A percentile compares a stretch with the other conserved stretches of the same genome.
Evolutionary conservation across 2,888 invertebrate genomes (phyloP).

Genomic region (Tenodera sinensis): DNA sequence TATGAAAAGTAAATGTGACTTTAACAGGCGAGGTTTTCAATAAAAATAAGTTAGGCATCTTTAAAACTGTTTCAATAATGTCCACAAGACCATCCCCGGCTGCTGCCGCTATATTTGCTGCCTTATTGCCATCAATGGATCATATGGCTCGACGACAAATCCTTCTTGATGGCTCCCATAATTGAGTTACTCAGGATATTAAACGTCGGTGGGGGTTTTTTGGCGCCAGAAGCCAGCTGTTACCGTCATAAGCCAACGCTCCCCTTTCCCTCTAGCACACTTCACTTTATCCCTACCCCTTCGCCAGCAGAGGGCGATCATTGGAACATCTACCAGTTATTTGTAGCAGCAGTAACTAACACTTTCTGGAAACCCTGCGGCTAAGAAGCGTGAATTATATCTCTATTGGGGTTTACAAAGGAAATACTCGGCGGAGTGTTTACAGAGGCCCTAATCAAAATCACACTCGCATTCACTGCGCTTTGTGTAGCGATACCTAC

Average conservation of each 20-base stretch:
- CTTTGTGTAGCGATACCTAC: too few relatives aligned
- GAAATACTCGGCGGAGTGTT: background rate
- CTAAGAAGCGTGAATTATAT: background rate
- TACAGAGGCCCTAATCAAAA: too few relatives aligned
- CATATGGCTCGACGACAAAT: conserved; percentile 26
- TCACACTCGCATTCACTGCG: too few relatives aligned
- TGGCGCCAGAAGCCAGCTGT: conserved; percentile 23
- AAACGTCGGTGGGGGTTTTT: conserved; percentile 26
- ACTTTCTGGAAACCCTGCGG: background rate
- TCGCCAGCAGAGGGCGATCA: background rate
- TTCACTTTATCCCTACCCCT: background rate
- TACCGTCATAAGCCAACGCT: conserved; percentile 23
- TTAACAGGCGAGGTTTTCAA: background rate
- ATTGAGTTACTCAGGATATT: conserved; percentile 28
- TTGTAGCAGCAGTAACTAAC: background rate
- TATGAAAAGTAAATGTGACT: background rate
- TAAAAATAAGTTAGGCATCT: background rate
- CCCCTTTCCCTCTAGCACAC: conserved; percentile 1
- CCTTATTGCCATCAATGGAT: conserved; percentile 27
- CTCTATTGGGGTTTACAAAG: background rate
- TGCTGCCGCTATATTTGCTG: conserved; percentile 12
- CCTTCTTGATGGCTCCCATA: conserved; percentile 27
- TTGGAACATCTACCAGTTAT: background rate
- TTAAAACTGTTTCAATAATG: background rate
- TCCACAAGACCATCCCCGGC: background rate